A percentile compares a stretch with the other conserved stretches of the same genome.
Evolutionary conservation across 2,113 vertebrate species (phyloP).

Genomic region (Thamnophis sirtalis): DNA sequence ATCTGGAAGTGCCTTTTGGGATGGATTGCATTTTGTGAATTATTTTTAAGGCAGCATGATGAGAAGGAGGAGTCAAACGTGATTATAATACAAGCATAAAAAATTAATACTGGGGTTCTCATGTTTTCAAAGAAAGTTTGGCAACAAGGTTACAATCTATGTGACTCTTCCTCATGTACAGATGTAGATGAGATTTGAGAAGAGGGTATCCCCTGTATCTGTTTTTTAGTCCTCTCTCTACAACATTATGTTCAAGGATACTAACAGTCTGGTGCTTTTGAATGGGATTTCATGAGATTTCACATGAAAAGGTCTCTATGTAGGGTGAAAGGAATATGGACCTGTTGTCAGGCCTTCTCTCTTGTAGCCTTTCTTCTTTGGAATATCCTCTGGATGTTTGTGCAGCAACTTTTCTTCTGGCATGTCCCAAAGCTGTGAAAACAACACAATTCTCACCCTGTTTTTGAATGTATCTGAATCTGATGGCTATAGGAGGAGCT

Average conservation of each 20-base stretch:
- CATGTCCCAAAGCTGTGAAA: background rate
- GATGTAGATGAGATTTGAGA: background rate
- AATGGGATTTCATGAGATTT: background rate
- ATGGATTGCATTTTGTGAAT: background rate
- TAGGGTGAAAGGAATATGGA: background rate
- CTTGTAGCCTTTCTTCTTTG: background rate
- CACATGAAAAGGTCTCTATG: background rate
- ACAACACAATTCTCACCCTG: background rate
- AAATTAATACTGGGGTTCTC: background rate
- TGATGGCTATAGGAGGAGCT: background rate
- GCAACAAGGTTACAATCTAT: background rate
- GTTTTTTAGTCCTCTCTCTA: background rate
- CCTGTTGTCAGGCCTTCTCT: background rate
- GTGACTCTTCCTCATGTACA: background rate
- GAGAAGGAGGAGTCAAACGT: background rate
- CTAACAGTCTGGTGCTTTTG: background rate
- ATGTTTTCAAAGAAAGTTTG: background rate
- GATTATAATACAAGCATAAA: background rate
- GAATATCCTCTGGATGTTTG: background rate
- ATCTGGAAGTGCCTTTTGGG: background rate
- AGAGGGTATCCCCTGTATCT: background rate
- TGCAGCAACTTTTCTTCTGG: background rate
- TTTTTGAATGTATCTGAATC: background rate
- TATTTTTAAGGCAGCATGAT: background rate
- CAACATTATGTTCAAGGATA: background rate